Evolutionary conservation across 1,140 invertebrate genomes (phyloP).

Genomic region (Drosophila hydei): DNA sequence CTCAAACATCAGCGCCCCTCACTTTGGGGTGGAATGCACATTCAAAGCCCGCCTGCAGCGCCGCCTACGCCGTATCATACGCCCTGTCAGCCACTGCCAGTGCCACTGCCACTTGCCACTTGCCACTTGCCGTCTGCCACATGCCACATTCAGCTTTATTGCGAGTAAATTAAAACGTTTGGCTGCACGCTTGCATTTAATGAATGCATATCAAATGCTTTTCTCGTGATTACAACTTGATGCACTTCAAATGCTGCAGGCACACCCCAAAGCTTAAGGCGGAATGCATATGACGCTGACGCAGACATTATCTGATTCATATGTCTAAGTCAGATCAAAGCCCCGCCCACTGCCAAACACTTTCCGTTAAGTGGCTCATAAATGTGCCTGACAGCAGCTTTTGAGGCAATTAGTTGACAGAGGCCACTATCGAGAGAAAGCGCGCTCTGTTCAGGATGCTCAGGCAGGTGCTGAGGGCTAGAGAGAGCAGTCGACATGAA

Average conservation of each 20-base stretch:
- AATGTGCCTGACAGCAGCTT: conserved; percentile 40
- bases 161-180: conserved; percentile 57
- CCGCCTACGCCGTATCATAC: conserved; percentile 5
- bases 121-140: conserved; percentile 19
- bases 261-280: conserved; percentile 20
- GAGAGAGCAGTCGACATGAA: too few species aligned
- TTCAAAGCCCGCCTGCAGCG: background rate
- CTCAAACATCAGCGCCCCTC: conserved; percentile 34
- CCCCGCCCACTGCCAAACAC: conserved; percentile 11
- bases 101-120: background rate
- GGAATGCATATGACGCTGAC: conserved; percentile 14
- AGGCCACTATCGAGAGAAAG: background rate
- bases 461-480: background rate
- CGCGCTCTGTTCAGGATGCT: conserved; percentile 2
- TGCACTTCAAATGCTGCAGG: conserved; percentile 28
- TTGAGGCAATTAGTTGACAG: conserved; percentile 49
- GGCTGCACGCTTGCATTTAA: conserved; percentile 36
- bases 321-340: conserved; percentile 63
- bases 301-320: conserved; percentile 50
- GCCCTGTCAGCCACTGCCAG: conserved; percentile 23
- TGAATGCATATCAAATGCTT: conserved; percentile 61
- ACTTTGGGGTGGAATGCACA: background rate
- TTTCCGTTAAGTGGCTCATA: conserved; percentile 17
- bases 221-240: conserved; percentile 33
- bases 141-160: conserved; percentile 30